A percentile compares a stretch with the other conserved stretches of the same genome.
Evolutionary conservation across 92 coral and sea anemone genomes (phyloP).

Genomic region (Heteractis magnifica): DNA sequence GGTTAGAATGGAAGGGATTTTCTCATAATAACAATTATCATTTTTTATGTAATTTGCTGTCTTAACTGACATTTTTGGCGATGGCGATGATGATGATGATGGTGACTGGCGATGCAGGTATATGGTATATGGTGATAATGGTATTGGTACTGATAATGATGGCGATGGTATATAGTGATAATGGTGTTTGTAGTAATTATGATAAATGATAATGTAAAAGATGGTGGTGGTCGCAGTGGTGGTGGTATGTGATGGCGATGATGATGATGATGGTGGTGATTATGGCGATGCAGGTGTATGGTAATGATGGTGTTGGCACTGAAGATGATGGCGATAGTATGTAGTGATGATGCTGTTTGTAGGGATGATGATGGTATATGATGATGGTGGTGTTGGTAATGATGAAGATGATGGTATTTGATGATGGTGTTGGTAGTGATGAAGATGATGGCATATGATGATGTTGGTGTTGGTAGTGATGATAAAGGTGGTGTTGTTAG

Average conservation of each 20-base stretch:
- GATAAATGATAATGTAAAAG: not conserved
- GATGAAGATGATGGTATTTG: too few relatives aligned
- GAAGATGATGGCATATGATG: not conserved
- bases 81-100: not conserved
- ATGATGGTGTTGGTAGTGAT: too few relatives aligned
- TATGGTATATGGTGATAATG: too few relatives aligned
- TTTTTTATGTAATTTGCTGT: not conserved
- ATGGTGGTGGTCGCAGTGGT: not conserved
- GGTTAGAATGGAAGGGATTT: slow-evolving; percentile 43
- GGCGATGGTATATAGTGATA: not conserved
- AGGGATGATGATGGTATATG: not conserved
- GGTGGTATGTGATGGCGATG: not conserved
- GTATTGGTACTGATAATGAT: not conserved
- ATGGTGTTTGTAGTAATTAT: not conserved
- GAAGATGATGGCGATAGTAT: too few relatives aligned
- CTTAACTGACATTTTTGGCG: not conserved
- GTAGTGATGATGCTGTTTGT: not conserved
- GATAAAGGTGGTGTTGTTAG: not conserved
- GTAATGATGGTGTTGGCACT: not conserved
- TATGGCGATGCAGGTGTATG: not conserved
- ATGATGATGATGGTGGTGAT: not conserved
- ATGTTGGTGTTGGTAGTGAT: not conserved
- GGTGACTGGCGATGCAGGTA: not conserved
- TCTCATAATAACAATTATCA: not conserved
- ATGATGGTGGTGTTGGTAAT: not conserved